Evolutionary conservation across 2,888 invertebrate species (phyloP), one percentile per base, ranked within the genome.

Genomic region (Disparrhopalites patrizii): DNA sequence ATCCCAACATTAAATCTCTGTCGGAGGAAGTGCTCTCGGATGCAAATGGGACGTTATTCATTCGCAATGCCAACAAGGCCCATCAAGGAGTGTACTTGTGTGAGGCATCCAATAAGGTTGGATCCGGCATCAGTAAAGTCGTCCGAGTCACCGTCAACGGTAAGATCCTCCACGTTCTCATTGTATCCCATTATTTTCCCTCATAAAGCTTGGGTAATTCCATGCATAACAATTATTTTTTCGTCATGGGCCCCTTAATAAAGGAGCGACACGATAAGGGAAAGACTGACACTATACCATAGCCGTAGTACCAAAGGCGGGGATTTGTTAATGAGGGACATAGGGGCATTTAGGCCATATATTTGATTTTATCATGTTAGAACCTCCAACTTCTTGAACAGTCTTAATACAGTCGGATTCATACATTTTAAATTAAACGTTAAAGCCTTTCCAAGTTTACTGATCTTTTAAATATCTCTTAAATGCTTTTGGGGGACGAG

Each of bases 91-190:
- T 77, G 69, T 81, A 79, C 69, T 74, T 80, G 50, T 81, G 81
- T 71, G 78, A 79, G 64, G 78, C 79, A 13, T 76, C 77, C 65
- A 81, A 81, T 67, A 76, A 78, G 4, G 77, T 81, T 20, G 79
- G 79, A 13, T 76, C 78, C 33, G 79, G 77, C 1, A 76, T 80
- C 58, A 80, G 80, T 71, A 80, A 80, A 76, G 78, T 79, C 47
- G 77, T 80, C 15, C 75, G 70, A 8, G 67, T 76, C 38, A 67
- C 66, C 30, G 73, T 76, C 52, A 76, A 76, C 66, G 76, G 76
- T 76, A 73, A 73, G 67, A n/a, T n/a, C n/a, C n/a, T n/a, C n/a
- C n/a, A n/a, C n/a, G n/a, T 50, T 40, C 54, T 43, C 36, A 33
- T 43, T 50, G 36, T 20, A 64, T 64, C 56, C 28, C 64, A 25